Conservation (phyloP, 2,113 vertebrate genomes). For the Oxygymnocypris stewartii region DNA sequence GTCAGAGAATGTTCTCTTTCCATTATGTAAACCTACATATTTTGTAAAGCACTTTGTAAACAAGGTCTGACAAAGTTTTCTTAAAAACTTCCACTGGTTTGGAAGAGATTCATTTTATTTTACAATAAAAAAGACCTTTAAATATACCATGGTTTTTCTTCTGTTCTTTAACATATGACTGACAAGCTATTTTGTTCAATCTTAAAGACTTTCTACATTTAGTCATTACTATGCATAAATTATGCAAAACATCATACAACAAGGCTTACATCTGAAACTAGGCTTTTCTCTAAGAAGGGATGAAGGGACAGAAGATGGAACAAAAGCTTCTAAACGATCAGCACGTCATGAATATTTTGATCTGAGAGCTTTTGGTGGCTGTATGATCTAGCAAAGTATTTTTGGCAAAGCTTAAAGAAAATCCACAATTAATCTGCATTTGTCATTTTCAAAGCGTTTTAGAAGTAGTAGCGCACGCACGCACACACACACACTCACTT, state of each 20-base stretch:
- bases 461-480: background rate
- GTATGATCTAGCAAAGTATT: slow-evolving; percentile 45
- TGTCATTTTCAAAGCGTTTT: slow-evolving; percentile 44
- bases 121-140: background rate
- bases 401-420: slow-evolving; percentile 52
- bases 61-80: background rate
- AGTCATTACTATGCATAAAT: background rate
- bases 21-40: background rate
- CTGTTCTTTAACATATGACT: background rate
- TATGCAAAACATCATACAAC: slow-evolving; percentile 17
- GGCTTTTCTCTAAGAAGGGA: background rate
- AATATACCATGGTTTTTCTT: background rate
- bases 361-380: background rate
- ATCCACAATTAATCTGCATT: slow-evolving; percentile 56
- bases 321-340: background rate
- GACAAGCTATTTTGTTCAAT: background rate
- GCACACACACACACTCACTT: too few relatives aligned
- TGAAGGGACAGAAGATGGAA: background rate
- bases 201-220: background rate
- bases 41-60: background rate
- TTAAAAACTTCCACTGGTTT: background rate
- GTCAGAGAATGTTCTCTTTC: background rate
- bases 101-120: background rate
- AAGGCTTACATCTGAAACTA: slow-evolving; percentile 26
- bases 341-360: background rate